These are phyloP conservation scores for Papilio aristodemus DNA, from an alignment of 1,140 invertebrate genomes.

Conservation along the genomic window DNA sequence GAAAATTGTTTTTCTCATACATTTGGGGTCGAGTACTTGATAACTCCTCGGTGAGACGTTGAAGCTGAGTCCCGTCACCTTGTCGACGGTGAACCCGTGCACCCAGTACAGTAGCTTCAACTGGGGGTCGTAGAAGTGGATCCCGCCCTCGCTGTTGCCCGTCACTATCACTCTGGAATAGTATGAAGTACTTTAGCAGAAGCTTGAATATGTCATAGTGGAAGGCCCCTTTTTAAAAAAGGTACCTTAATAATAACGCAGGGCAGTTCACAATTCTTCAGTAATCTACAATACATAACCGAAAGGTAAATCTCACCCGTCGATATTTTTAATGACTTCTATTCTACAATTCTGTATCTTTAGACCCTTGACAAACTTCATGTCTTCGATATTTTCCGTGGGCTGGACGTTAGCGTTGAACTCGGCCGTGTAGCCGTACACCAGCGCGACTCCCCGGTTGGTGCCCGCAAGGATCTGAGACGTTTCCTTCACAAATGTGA, in stretches of 20 bases:
- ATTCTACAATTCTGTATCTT: slow-evolving; percentile 58
- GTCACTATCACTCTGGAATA: slow-evolving; percentile 73
- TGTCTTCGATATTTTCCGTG: slow-evolving; percentile 43
- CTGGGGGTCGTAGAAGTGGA: slow-evolving; percentile 81
- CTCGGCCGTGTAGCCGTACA: slow-evolving; percentile 63
- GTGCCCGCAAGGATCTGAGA: slow-evolving; percentile 60
- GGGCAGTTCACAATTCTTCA: too few species aligned
- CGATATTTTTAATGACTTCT: slow-evolving; percentile 62
- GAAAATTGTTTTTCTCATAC: too few species aligned
- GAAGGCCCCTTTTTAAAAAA: too few species aligned
- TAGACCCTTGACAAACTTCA: slow-evolving; percentile 62
- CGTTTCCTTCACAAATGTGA: slow-evolving; percentile 57
- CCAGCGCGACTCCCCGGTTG: slow-evolving; percentile 54
- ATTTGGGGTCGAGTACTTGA: slow-evolving; percentile 62
- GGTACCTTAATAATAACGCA: too few species aligned
- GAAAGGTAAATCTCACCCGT: too few species aligned
- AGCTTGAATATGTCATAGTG: neutral
- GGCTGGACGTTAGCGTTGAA: slow-evolving; percentile 44
- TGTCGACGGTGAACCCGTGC: slow-evolving; percentile 70
- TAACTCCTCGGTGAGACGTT: slow-evolving; percentile 66
- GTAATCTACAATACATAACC: too few species aligned
- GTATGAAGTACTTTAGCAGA: slow-evolving; percentile 1
- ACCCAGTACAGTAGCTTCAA: slow-evolving; percentile 81
- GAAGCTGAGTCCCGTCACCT: slow-evolving; percentile 78
- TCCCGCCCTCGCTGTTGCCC: slow-evolving; percentile 75